These are phyloP conservation scores for Notodonta dromedarius DNA, from an alignment of 2,888 invertebrate genomes.

Conservation along the genomic window DNA sequence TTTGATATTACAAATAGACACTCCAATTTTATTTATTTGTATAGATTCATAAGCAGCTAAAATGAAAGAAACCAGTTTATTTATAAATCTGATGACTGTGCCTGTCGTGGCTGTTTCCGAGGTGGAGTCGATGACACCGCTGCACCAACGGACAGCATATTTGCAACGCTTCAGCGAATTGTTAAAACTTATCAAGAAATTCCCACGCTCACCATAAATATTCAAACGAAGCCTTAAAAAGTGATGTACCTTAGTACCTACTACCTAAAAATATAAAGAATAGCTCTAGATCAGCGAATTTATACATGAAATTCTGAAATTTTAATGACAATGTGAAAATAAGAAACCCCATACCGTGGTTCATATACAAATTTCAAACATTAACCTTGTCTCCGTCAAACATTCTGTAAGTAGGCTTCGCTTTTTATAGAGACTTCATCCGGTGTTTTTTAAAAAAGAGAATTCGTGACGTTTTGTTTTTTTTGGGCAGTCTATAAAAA, in stretches of 20 bases:
- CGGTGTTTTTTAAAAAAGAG: constrained; percentile 36
- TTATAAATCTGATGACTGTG: constrained; percentile 20
- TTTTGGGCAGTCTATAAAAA: constrained; percentile 35
- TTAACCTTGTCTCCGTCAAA: constrained; percentile 46
- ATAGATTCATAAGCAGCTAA: constrained; percentile 5
- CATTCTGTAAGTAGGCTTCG: constrained; percentile 58
- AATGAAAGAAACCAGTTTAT: constrained; percentile 17
- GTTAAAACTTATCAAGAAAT: constrained; percentile 54
- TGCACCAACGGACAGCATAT: constrained; percentile 57
- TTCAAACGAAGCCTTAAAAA: neutral
- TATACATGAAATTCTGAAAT: neutral
- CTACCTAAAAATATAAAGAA: no score
- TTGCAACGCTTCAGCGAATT: constrained; percentile 66
- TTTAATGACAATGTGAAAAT: neutral
- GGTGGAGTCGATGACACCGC: constrained; percentile 59
- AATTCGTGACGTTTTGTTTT: constrained; percentile 31
- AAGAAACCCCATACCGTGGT: neutral
- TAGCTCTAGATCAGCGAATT: neutral
- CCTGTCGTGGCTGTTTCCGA: constrained; percentile 34
- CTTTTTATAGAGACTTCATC: constrained; percentile 47
- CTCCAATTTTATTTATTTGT: no score
- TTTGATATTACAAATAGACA: no score
- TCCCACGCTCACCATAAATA: constrained; percentile 59
- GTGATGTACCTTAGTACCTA: neutral
- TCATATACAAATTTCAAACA: constrained; percentile 19